Evolutionary conservation across 1,140 invertebrate species (phyloP).

Genomic region (Procambarus virginalis): DNA sequence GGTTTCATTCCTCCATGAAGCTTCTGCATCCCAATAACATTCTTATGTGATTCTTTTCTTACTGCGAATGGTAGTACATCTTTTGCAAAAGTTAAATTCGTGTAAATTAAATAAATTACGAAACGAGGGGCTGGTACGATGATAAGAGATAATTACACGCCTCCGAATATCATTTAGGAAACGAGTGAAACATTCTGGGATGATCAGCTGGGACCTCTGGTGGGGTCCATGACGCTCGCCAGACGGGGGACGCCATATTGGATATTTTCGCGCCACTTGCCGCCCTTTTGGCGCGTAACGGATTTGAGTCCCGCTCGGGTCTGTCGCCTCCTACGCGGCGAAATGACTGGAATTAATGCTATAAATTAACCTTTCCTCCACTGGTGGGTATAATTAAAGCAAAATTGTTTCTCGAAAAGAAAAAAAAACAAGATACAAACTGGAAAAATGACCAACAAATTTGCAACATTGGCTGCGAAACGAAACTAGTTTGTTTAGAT

Average conservation of each 20-base stretch:
- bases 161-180: neutral
- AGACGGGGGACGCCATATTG: conserved; percentile 49
- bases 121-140: no score
- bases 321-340: neutral
- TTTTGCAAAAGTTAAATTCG: no score
- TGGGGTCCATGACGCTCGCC: neutral
- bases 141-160: neutral
- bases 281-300: conserved; percentile 26
- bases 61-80: no score
- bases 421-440: neutral
- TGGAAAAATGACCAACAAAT: neutral
- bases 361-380: neutral
- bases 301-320: neutral
- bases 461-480: neutral
- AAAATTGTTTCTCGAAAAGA: neutral
- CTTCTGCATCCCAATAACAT: no score
- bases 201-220: neutral
- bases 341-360: neutral
- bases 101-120: no score
- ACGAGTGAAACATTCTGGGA: neutral
- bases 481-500: neutral
- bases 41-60: no score
- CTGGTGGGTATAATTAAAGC: neutral
- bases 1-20: neutral
- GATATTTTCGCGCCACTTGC: conserved; percentile 44